A percentile compares a stretch with the other conserved stretches of the same genome.
phyloP scores from a whole-genome alignment of 2,113 vertebrate species.

The Zonotrichia leucophrys region DNA sequence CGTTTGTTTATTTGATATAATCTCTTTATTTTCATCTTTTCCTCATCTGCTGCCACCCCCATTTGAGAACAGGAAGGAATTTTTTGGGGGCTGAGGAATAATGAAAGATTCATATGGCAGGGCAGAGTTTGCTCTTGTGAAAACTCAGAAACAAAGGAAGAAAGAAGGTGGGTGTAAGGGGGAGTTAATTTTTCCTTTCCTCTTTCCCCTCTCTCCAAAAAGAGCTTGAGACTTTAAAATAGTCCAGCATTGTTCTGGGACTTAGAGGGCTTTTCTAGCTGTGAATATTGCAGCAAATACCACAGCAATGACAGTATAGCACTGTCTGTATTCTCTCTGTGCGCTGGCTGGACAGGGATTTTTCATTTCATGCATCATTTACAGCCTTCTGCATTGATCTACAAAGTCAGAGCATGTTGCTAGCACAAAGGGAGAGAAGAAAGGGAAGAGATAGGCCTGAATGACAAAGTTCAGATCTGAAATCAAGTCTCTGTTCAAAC shows the following conservation, averaged over 20 bases:
- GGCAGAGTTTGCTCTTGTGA: slow-evolving; percentile 21
- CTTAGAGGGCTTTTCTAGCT: slow-evolving; percentile 67
- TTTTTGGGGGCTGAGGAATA: slow-evolving; percentile 1
- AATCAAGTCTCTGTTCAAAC: slow-evolving; percentile 35
- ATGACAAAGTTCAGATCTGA: slow-evolving; percentile 63
- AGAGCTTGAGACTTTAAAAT: slow-evolving; percentile 65
- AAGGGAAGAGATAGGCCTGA: slow-evolving; percentile 57
- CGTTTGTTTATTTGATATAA: slow-evolving; percentile 30
- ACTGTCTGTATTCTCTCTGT: slow-evolving; percentile 67
- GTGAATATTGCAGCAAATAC: slow-evolving; percentile 67
- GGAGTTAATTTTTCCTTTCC: slow-evolving; percentile 57
- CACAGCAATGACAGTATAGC: slow-evolving; percentile 68
- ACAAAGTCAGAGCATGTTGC: slow-evolving; percentile 55
- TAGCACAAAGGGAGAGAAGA: slow-evolving; percentile 65
- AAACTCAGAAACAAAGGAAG: slow-evolving; percentile 44
- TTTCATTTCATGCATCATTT: slow-evolving; percentile 74
- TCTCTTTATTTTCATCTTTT: slow-evolving; percentile 50
- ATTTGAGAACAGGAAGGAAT: slow-evolving; percentile 3
- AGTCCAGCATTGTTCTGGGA: slow-evolving; percentile 67
- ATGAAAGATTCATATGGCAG: slow-evolving; percentile 16
- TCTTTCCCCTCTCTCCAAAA: slow-evolving; percentile 27
- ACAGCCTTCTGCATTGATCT: slow-evolving; percentile 70
- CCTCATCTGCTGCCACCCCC: slow-evolving; percentile 12
- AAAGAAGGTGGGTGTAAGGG: slow-evolving; percentile 53
- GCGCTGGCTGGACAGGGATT: slow-evolving; percentile 68